Conservation (phyloP, 37 sponge, comb jelly and placozoan genomes). For the Hormiphora californensis region DNA sequence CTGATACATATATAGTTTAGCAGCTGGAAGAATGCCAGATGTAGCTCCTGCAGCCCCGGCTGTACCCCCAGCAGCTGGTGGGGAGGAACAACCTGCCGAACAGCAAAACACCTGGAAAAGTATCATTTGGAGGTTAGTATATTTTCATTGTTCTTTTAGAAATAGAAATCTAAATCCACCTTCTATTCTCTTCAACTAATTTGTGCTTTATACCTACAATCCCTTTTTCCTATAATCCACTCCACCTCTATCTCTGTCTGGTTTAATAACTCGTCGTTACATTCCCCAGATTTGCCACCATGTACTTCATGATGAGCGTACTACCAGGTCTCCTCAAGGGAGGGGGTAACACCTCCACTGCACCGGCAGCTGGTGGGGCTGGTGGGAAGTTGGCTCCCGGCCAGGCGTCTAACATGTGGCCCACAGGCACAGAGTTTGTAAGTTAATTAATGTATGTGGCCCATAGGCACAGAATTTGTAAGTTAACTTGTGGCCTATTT, state of each 20-base stretch:
- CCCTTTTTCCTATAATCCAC: no score
- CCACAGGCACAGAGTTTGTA: slow-evolving; percentile 23
- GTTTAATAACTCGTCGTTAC: no score
- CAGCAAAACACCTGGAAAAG: slow-evolving; percentile 50
- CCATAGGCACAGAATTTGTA: no score
- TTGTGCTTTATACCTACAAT: background rate
- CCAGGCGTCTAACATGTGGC: slow-evolving; percentile 44
- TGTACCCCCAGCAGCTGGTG: background rate
- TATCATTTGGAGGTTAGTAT: slow-evolving; percentile 7
- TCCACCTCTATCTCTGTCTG: no score
- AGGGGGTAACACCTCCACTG: background rate
- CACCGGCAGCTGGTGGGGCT: background rate
- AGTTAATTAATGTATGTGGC: no score
- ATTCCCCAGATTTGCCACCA: background rate
- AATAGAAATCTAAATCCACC: background rate
- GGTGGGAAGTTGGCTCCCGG: background rate
- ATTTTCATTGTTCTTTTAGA: background rate
- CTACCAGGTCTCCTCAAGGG: slow-evolving; percentile 6
- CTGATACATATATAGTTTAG: no score
- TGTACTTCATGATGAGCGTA: slow-evolving; percentile 43
- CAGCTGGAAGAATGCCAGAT: no score
- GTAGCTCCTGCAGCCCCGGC: background rate
- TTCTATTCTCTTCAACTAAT: background rate
- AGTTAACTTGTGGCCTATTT: no score
- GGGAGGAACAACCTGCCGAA: slow-evolving; percentile 15